A percentile compares a stretch with the other conserved stretches of the same genome.
Conservation (phyloP, 2,797 vertebrate species). For the Chelonia mydas region DNA sequence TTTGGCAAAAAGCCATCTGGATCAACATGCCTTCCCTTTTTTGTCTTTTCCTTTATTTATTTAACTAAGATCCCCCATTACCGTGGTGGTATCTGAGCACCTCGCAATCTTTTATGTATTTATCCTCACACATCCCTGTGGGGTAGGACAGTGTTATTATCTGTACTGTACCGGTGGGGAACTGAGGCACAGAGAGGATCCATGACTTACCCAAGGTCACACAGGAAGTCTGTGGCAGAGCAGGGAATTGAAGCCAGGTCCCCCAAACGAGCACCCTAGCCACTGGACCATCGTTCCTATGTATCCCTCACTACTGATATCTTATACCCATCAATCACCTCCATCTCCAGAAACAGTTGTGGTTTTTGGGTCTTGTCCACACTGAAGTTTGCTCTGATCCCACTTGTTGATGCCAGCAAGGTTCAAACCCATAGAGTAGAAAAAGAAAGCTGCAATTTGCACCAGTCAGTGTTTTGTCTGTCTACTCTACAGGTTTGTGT, state of each 20-base stretch:
- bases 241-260: not conserved
- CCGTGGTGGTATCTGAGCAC: not conserved
- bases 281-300: too few relatives aligned
- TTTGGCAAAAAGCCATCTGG: constrained; percentile 38
- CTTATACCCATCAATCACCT: not conserved
- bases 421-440: not conserved
- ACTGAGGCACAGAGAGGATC: not conserved
- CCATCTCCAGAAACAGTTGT: not conserved
- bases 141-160: not conserved
- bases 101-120: not conserved
- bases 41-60: not conserved
- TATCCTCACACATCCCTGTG: not conserved
- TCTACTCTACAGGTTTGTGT: constrained; percentile 48
- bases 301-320: not conserved
- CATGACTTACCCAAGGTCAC: not conserved
- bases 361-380: constrained; percentile 36
- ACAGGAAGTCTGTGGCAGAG: not conserved
- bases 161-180: not conserved
- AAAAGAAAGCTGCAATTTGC: constrained; percentile 25
- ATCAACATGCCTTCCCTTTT: not conserved
- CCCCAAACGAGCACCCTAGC: not conserved
- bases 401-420: not conserved
- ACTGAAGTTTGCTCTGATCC: not conserved
- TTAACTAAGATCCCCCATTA: fast-evolving
- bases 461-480: constrained; percentile 37